These are phyloP conservation scores for Morpho helenor DNA, from an alignment of 2,888 invertebrate species.

Conservation along the genomic window DNA sequence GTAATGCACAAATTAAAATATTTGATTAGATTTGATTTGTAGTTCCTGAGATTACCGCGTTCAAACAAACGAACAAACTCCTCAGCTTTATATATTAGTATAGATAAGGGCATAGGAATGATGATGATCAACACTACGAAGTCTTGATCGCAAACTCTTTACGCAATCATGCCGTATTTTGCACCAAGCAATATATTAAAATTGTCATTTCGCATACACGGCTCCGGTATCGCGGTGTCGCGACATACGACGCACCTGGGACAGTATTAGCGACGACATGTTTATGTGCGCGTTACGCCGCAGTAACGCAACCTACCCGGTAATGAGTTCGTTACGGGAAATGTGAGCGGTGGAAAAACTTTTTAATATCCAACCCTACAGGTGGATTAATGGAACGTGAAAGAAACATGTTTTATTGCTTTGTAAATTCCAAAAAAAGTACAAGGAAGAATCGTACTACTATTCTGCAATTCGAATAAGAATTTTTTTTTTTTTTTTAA, in stretches of 20 bases:
- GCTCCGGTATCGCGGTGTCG: slow-evolving; percentile 10
- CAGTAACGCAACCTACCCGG: slow-evolving; percentile 25
- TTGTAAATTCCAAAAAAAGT: too few relatives aligned
- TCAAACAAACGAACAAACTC: too few relatives aligned
- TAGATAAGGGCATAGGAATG: too few relatives aligned
- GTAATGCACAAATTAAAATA: too few relatives aligned
- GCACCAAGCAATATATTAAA: not conserved
- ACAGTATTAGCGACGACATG: slow-evolving; percentile 32
- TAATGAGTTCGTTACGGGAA: slow-evolving; percentile 20
- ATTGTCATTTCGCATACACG: not conserved
- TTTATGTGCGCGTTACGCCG: slow-evolving; percentile 28
- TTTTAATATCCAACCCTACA: not conserved
- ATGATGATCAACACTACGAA: too few relatives aligned
- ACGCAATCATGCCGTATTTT: not conserved
- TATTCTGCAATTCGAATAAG: too few relatives aligned
- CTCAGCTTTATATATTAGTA: too few relatives aligned
- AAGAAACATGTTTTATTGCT: not conserved
- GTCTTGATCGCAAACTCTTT: not conserved
- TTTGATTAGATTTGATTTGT: too few relatives aligned
- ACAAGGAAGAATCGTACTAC: too few relatives aligned
- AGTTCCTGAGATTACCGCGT: too few relatives aligned
- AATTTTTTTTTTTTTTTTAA: too few relatives aligned
- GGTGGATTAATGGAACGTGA: not conserved
- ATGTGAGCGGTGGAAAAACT: not conserved
- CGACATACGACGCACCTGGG: slow-evolving; percentile 33